phyloP scores from a whole-genome alignment of 2,113 vertebrate species.

The Corythornis cristatus region DNA sequence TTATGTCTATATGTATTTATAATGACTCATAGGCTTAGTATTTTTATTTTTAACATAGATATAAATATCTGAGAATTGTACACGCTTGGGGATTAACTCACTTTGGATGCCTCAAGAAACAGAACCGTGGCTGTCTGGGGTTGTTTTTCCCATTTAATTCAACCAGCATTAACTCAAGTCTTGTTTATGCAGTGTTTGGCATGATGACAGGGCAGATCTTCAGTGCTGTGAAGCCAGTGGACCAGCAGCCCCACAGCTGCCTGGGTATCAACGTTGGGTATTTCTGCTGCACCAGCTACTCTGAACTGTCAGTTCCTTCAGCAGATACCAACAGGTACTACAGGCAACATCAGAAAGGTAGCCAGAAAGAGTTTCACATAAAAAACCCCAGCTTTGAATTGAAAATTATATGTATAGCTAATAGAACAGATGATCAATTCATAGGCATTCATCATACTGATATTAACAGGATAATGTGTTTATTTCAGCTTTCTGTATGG shows the following conservation, averaged over 20 bases:
- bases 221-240: neutral
- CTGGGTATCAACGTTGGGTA: neutral
- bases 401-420: neutral
- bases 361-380: neutral
- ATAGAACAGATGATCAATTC: neutral
- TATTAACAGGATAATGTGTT: neutral
- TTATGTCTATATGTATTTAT: neutral
- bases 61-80: neutral
- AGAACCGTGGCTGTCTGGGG: neutral
- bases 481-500: neutral
- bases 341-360: neutral
- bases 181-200: slow-evolving; percentile 19
- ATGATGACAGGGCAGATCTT: slow-evolving; percentile 17
- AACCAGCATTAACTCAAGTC: neutral
- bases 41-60: neutral
- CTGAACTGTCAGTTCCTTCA: neutral
- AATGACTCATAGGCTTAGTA: neutral
- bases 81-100: neutral
- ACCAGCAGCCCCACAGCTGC: neutral
- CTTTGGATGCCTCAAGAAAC: neutral
- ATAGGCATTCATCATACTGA: neutral
- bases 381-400: neutral
- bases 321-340: neutral
- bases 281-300: neutral
- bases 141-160: neutral